Evolutionary conservation across 2,888 invertebrate genomes (phyloP).

Genomic region (Malachius bipustulatus): DNA sequence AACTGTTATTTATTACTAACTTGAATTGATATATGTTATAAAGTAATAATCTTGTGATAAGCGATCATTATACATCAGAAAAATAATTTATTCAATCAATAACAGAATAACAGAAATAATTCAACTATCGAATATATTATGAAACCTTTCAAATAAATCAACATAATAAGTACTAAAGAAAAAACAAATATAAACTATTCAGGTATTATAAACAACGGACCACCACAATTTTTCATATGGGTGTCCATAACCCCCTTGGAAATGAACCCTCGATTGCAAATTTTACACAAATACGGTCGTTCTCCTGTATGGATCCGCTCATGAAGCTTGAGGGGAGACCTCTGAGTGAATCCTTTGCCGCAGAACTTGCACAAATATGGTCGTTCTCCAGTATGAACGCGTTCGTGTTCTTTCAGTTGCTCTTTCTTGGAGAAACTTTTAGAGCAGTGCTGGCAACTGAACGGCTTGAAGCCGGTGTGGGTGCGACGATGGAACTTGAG

Average conservation of each 20-base stretch:
- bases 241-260: slow-evolving; percentile 47
- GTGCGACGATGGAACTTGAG: slow-evolving; percentile 29
- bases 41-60: too few species aligned
- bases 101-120: too few species aligned
- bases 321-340: slow-evolving; percentile 49
- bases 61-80: too few species aligned
- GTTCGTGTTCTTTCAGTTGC: slow-evolving; percentile 46
- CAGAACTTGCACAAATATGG: slow-evolving; percentile 49
- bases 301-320: slow-evolving; percentile 49
- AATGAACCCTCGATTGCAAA: slow-evolving; percentile 47
- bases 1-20: too few species aligned
- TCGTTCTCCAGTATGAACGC: slow-evolving; percentile 50
- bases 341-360: slow-evolving; percentile 50
- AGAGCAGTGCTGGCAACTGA: slow-evolving; percentile 28
- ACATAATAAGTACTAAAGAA: too few species aligned
- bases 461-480: slow-evolving; percentile 32
- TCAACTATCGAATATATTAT: too few species aligned
- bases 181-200: too few species aligned
- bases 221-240: slow-evolving; percentile 36
- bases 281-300: slow-evolving; percentile 44
- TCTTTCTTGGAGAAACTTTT: slow-evolving; percentile 32
- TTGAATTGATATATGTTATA: too few species aligned
- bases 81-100: too few species aligned
- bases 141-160: too few species aligned
- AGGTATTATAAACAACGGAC: too few species aligned